These are phyloP conservation scores for Hypsopygia costalis DNA, from an alignment of 2,888 invertebrate species.

Conservation along the genomic window DNA sequence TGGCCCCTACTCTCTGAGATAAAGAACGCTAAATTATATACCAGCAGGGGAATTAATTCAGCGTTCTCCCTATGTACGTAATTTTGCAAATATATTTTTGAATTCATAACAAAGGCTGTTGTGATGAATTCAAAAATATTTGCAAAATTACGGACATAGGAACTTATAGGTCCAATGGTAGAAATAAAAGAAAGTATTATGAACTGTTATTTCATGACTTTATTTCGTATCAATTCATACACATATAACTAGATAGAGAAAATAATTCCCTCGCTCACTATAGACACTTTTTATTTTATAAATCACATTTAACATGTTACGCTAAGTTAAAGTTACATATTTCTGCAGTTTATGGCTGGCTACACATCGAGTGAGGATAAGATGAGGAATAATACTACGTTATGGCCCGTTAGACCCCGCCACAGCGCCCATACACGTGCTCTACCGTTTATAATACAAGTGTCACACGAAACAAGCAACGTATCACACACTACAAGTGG, in stretches of 20 bases:
- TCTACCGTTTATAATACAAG: too few relatives aligned
- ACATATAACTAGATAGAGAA: conserved; percentile 58
- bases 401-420: not conserved
- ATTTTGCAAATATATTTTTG: too few relatives aligned
- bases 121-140: too few relatives aligned
- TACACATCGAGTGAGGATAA: conserved; percentile 40
- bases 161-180: not conserved
- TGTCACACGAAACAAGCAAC: too few relatives aligned
- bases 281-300: conserved; percentile 51
- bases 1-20: too few relatives aligned
- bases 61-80: too few relatives aligned
- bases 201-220: conserved; percentile 68
- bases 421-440: too few relatives aligned
- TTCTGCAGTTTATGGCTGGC: conserved; percentile 57
- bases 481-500: too few relatives aligned
- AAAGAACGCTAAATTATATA: too few relatives aligned
- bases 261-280: conserved; percentile 55
- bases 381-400: conserved; percentile 14
- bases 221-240: conserved; percentile 68
- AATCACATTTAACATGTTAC: conserved; percentile 69
- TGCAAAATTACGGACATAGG: too few relatives aligned
- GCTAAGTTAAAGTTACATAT: conserved; percentile 33
- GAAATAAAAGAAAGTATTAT: conserved; percentile 32
- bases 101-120: too few relatives aligned
- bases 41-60: too few relatives aligned